Evolutionary conservation across 1,140 invertebrate genomes (phyloP).

Genomic region (Acarapis woodi): DNA sequence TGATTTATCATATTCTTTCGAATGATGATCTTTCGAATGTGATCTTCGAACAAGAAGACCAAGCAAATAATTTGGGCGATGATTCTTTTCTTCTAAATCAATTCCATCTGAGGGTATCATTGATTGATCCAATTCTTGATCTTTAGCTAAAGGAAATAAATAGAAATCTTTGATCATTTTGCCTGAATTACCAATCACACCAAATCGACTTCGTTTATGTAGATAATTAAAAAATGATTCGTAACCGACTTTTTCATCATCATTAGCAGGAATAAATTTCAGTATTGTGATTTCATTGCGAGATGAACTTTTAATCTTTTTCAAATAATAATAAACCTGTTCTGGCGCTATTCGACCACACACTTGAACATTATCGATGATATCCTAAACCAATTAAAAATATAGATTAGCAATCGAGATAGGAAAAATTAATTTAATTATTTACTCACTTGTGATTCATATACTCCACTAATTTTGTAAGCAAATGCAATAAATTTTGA

Average conservation of each 20-base stretch:
- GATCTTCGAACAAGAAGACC: slow-evolving; percentile 5
- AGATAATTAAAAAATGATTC: slow-evolving; percentile 66
- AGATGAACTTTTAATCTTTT: slow-evolving; percentile 50
- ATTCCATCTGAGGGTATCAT: slow-evolving; percentile 39
- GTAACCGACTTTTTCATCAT: slow-evolving; percentile 55
- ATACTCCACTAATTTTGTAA: slow-evolving; percentile 29
- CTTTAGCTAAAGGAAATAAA: slow-evolving; percentile 48
- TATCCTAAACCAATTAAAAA: slow-evolving; percentile 20
- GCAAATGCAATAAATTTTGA: slow-evolving; percentile 57
- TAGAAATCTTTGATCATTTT: slow-evolving; percentile 77
- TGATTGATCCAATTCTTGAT: slow-evolving; percentile 34
- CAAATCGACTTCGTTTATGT: slow-evolving; percentile 36
- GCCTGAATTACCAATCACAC: slow-evolving; percentile 32
- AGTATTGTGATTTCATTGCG: slow-evolving; percentile 38
- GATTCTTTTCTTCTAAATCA: slow-evolving; percentile 17
- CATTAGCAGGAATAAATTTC: slow-evolving; percentile 39
- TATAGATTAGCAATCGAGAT: background rate
- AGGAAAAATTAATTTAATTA: background rate
- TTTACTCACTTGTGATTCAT: background rate
- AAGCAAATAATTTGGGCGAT: slow-evolving; percentile 5
- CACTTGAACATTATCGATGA: slow-evolving; percentile 48
- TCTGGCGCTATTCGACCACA: slow-evolving; percentile 65
- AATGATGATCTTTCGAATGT: background rate
- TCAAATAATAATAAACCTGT: slow-evolving; percentile 75
- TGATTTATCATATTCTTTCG: too few species aligned